Conservation (phyloP, 2,797 vertebrate genomes). For the Chromis chromis region DNA sequence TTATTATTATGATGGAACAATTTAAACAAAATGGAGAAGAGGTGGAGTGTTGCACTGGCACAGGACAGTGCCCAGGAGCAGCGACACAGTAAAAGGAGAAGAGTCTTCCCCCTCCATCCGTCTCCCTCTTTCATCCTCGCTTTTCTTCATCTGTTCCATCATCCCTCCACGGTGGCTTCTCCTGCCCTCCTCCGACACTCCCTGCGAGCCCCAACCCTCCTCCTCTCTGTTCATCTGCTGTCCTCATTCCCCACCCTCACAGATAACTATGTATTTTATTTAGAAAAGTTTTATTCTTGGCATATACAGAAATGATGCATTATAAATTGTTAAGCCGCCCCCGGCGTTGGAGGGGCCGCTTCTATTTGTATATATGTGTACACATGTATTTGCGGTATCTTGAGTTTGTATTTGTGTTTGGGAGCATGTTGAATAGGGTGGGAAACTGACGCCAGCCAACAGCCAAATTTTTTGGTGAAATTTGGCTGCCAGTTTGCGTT, state of each 20-base stretch:
- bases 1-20: constrained; percentile 64
- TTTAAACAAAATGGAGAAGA: constrained; percentile 58
- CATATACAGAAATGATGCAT: constrained; percentile 88
- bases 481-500: constrained; percentile 33
- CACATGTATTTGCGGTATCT: constrained; percentile 84
- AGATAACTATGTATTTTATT: constrained; percentile 89
- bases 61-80: constrained; percentile 61
- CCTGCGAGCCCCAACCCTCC: constrained; percentile 61
- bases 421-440: constrained; percentile 71
- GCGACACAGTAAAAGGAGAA: constrained; percentile 77
- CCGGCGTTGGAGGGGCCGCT: constrained; percentile 75
- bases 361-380: constrained; percentile 91
- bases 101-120: constrained; percentile 62
- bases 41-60: constrained; percentile 52
- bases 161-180: constrained; percentile 60
- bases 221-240: constrained; percentile 66
- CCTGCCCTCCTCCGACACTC: constrained; percentile 84
- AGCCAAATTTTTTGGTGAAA: constrained; percentile 31
- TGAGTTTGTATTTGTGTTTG: constrained; percentile 79
- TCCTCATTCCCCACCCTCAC: constrained; percentile 73
- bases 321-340: constrained; percentile 81
- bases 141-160: constrained; percentile 55
- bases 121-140: constrained; percentile 25
- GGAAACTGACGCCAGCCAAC: constrained; percentile 69
- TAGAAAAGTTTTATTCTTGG: constrained; percentile 89